Conservation (phyloP, 2,888 invertebrate genomes). For the Gerosis bhagava region DNA sequence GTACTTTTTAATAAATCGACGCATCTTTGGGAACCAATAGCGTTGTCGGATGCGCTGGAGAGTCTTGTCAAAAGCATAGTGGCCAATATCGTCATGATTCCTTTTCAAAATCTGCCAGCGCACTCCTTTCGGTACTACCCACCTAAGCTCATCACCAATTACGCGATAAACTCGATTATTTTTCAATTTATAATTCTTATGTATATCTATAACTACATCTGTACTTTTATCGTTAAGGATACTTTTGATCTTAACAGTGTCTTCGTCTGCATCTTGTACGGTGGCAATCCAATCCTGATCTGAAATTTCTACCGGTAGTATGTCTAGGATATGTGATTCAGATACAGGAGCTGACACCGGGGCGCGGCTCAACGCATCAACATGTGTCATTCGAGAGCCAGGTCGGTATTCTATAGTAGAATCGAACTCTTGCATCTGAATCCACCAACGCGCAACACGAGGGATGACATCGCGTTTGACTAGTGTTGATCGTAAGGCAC, state of each 20-base stretch:
- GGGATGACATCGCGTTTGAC: constrained; percentile 25
- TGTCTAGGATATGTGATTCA: not conserved
- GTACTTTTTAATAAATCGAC: constrained; percentile 32
- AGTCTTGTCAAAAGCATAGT: constrained; percentile 33
- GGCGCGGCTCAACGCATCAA: constrained; percentile 23
- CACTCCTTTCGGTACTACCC: constrained; percentile 35
- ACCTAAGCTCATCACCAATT: constrained; percentile 22
- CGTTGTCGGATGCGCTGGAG: constrained; percentile 25
- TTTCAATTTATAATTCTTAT: constrained; percentile 34
- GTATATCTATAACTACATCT: constrained; percentile 16
- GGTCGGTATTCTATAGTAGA: constrained; percentile 32
- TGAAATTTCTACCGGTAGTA: not conserved
- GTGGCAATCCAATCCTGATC: constrained; percentile 6
- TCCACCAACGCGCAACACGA: constrained; percentile 35
- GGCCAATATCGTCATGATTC: constrained; percentile 37
- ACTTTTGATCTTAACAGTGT: not conserved
- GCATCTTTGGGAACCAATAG: constrained; percentile 38
- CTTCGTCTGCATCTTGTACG: constrained; percentile 1
- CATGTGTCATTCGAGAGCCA: constrained; percentile 30
- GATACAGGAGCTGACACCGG: not conserved
- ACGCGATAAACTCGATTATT: constrained; percentile 24
- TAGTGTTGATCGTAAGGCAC: constrained; percentile 28
- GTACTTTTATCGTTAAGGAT: constrained; percentile 2
- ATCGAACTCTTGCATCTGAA: constrained; percentile 32
- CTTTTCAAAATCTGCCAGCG: constrained; percentile 34